Evolutionary conservation across 2,113 vertebrate genomes (phyloP).

Genomic region (Actenoides hombroni): DNA sequence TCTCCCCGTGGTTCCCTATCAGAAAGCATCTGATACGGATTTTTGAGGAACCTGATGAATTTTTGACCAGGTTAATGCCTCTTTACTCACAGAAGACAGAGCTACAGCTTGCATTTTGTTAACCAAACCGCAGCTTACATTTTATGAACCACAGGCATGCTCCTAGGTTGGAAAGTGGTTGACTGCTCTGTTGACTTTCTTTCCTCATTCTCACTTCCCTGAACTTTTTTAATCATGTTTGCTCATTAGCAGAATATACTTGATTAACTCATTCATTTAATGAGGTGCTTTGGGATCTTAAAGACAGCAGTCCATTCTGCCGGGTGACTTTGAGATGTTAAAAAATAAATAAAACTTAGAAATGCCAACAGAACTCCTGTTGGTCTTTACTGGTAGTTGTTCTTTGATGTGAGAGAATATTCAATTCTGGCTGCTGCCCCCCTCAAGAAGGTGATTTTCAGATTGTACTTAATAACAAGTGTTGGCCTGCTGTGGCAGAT

Average conservation of each 20-base stretch:
- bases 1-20: neutral
- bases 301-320: neutral
- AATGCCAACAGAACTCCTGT: neutral
- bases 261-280: constrained; percentile 35
- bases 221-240: constrained; percentile 21
- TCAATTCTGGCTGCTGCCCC: neutral
- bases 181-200: neutral
- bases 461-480: neutral
- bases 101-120: neutral
- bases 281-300: constrained; percentile 39
- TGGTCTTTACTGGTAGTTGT: neutral
- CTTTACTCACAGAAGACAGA: neutral
- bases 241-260: constrained; percentile 6
- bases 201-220: neutral
- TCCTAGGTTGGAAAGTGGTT: neutral
- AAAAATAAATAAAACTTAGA: neutral
- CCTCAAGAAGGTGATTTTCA: neutral
- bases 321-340: neutral
- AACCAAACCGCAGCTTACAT: neutral
- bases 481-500: neutral
- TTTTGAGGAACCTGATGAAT: neutral
- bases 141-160: neutral
- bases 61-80: neutral
- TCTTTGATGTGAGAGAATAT: neutral
- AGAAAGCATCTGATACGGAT: neutral